Evolutionary conservation across 2,888 invertebrate genomes (phyloP).

Genomic region (Diaphora mendica): DNA sequence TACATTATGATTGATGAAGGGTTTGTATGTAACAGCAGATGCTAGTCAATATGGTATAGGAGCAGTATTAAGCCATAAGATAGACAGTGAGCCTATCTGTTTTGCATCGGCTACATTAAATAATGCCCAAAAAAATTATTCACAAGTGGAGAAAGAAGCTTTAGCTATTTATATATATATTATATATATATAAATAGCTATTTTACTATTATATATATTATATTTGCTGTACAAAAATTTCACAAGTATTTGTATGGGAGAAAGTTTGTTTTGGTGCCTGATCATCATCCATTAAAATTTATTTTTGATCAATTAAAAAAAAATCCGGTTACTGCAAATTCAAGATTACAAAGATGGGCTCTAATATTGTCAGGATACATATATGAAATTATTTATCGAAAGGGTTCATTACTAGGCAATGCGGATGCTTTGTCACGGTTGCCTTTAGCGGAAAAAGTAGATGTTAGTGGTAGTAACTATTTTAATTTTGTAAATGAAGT

Average conservation of each 20-base stretch:
- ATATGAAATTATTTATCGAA: no score
- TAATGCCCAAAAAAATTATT: background rate
- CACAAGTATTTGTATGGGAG: background rate
- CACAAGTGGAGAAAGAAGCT: background rate
- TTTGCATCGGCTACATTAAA: background rate
- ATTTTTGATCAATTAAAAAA: background rate
- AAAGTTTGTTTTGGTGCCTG: background rate
- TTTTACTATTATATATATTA: no score
- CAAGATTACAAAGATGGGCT: background rate
- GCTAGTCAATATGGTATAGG: background rate
- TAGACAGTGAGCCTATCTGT: background rate
- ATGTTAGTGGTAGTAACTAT: background rate
- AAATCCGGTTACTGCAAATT: background rate
- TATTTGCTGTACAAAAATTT: background rate
- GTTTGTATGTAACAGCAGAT: background rate
- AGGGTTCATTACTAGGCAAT: no score
- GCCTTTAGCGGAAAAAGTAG: background rate
- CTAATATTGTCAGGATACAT: no score
- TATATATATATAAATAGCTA: no score
- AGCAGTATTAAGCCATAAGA: background rate
- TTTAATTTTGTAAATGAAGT: background rate
- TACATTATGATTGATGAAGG: background rate
- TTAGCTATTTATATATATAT: no score
- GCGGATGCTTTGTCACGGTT: background rate
- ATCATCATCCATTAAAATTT: background rate